Evolutionary conservation across 2,113 vertebrate genomes (phyloP).

Genomic region (Perca flavescens): DNA sequence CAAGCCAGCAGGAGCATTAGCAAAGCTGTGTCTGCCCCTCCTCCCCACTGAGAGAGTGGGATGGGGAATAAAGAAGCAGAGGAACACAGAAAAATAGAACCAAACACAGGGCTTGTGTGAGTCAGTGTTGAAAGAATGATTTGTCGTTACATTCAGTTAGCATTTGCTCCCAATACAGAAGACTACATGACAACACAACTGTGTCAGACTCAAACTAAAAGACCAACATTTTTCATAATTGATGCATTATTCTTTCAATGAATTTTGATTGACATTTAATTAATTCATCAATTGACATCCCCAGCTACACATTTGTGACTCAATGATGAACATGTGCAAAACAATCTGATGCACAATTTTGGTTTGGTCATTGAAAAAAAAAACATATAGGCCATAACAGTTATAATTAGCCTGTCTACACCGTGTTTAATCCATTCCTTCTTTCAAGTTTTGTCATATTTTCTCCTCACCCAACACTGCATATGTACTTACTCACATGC

Average conservation of each 20-base stretch:
- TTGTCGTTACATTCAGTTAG: constrained; percentile 26
- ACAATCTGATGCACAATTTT: not conserved
- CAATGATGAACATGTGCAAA: not conserved
- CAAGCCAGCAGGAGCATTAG: constrained; percentile 68
- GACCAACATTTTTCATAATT: not conserved
- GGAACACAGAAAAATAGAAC: constrained; percentile 40
- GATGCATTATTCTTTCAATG: not conserved
- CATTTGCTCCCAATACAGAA: constrained; percentile 16
- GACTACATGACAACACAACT: not conserved
- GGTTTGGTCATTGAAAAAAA: not conserved
- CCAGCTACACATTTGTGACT: not conserved
- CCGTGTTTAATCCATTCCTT: not conserved
- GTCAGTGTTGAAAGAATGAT: constrained; percentile 44
- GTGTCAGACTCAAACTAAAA: constrained; percentile 17
- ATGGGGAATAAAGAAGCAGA: constrained; percentile 56
- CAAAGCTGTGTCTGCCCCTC: constrained; percentile 60
- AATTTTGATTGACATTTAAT: not conserved
- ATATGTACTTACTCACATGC: not conserved
- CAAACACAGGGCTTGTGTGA: constrained; percentile 41
- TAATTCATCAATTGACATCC: not conserved
- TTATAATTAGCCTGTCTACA: not conserved
- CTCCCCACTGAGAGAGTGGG: constrained; percentile 75
- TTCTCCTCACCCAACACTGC: not conserved
- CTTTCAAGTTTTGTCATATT: not conserved
- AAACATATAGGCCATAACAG: not conserved